Evolutionary conservation across 30 jellyfish, hydroid and myxozoan genomes (phyloP).

Genomic region (Turritopsis rubra): DNA sequence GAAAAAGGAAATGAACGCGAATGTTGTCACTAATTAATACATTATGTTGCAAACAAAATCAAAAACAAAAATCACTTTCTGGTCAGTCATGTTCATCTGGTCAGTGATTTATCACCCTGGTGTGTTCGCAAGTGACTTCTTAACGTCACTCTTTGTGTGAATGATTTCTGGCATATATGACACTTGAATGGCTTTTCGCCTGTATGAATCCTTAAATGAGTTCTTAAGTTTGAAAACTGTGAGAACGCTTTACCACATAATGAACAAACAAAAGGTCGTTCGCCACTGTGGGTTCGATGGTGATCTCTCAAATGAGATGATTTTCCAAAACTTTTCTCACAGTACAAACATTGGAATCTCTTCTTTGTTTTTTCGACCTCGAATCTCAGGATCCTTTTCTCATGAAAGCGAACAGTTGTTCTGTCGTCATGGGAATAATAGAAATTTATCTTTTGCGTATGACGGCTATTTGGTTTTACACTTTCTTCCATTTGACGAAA

Average conservation of each 20-base stretch:
- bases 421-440: neutral
- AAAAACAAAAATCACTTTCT: too few relatives aligned
- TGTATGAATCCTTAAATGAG: conserved; percentile 92
- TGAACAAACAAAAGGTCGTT: conserved; percentile 75
- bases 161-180: conserved; percentile 67
- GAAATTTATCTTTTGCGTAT: neutral
- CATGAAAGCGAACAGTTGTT: neutral
- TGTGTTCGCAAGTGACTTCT: conserved; percentile 90
- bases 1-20: too few relatives aligned
- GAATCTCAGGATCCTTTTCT: neutral
- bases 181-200: conserved; percentile 95
- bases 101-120: neutral
- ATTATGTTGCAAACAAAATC: too few relatives aligned
- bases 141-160: conserved; percentile 92
- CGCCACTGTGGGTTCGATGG: conserved; percentile 98
- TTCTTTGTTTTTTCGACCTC: conserved; percentile 17
- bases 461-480: neutral
- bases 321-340: conserved; percentile 87
- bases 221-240: conserved; percentile 86
- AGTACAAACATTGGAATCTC: conserved; percentile 87
- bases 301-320: conserved; percentile 95
- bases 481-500: neutral
- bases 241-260: conserved; percentile 95
- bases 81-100: too few relatives aligned
- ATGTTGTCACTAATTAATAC: too few relatives aligned